Evolutionary conservation across 2,888 invertebrate species (phyloP), one percentile per base, ranked within the genome.

Genomic region (Lasioglossum leucozonium): DNA sequence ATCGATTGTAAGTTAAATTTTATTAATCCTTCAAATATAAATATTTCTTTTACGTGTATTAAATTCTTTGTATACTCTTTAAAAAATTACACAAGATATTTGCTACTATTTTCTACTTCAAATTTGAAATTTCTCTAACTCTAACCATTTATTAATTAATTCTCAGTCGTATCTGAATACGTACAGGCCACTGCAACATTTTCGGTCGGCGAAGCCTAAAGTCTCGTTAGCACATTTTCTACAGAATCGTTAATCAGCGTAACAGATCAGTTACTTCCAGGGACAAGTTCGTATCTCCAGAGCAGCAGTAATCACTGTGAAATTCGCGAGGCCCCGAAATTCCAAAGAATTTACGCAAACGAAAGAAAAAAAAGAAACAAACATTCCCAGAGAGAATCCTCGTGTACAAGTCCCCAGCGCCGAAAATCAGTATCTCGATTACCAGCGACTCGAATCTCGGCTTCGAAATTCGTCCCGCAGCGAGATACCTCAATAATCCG

Each of bases 1-100:
- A 65, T 65, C 22, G n/a, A 65, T 62, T n/a, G 44, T 65, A 58
- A 37, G 73, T 74, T 26, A 40, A 13, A 8, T 55, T 51, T 55
- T 3, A 22, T 55, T 18, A 37, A 67, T 26, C 13, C 47, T n/a
- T 37, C 5, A 2, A 67, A 10, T 18, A 11, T 22, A 18, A 51
- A 18, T 47, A 16, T 47, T 18, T 4, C 6, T n/a, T 18, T n/a
- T 10, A 22, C 1, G 0, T 13, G 11, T 8, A 69, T 13, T n/a
- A n/a, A 40, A 37, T 69, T 40, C 8, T 37, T 2, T 16, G 30
- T 30, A 30, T 6, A 30, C 6, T 62, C 8, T 18, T 58, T 0
- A 16, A 26, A 30, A 26, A 16, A 62, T 62, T 5, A 5, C 1
- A 5, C 58, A 58, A 58, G 26, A 26, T 26, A 58, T 26, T 58